Conservation (phyloP, 2,113 vertebrate genomes). For the Esox niger region DNA sequence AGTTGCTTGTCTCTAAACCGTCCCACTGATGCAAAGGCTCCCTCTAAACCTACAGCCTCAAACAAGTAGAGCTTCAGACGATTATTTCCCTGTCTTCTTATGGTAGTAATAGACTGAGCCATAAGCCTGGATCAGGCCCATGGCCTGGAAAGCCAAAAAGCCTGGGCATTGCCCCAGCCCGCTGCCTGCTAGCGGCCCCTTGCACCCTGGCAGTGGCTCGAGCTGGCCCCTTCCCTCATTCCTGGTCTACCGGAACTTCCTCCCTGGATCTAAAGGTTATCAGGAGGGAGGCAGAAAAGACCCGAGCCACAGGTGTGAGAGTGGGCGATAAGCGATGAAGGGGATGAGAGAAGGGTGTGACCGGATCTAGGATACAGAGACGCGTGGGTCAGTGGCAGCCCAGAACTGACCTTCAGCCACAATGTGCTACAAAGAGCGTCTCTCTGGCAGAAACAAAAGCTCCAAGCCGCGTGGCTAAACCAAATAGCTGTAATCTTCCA, state of each 20-base stretch:
- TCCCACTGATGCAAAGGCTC: constrained; percentile 22
- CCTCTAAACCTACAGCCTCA: neutral
- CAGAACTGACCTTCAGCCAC: constrained; percentile 43
- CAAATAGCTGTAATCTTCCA: constrained; percentile 22
- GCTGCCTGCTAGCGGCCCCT: constrained; percentile 42
- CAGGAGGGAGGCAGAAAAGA: constrained; percentile 38
- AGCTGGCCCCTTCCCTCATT: constrained; percentile 29
- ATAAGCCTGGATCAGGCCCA: constrained; percentile 42
- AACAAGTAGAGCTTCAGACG: neutral
- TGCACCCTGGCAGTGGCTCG: constrained; percentile 32
- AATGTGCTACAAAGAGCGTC: constrained; percentile 26
- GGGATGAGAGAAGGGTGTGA: constrained; percentile 15
- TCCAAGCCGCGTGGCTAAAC: constrained; percentile 23
- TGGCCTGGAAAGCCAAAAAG: constrained; percentile 37
- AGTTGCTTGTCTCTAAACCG: constrained; percentile 6
- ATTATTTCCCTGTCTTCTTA: constrained; percentile 27
- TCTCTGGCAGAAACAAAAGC: constrained; percentile 24
- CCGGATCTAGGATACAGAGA: constrained; percentile 31
- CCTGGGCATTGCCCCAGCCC: constrained; percentile 46
- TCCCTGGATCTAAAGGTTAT: constrained; percentile 70
- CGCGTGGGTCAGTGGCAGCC: constrained; percentile 29
- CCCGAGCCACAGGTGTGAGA: constrained; percentile 58
- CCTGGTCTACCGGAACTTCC: constrained; percentile 31
- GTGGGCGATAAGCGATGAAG: constrained; percentile 52
- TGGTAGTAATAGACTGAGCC: constrained; percentile 7